These are phyloP conservation scores for Psittacara wagleri DNA, from an alignment of 2,113 vertebrate species.

Conservation along the genomic window DNA sequence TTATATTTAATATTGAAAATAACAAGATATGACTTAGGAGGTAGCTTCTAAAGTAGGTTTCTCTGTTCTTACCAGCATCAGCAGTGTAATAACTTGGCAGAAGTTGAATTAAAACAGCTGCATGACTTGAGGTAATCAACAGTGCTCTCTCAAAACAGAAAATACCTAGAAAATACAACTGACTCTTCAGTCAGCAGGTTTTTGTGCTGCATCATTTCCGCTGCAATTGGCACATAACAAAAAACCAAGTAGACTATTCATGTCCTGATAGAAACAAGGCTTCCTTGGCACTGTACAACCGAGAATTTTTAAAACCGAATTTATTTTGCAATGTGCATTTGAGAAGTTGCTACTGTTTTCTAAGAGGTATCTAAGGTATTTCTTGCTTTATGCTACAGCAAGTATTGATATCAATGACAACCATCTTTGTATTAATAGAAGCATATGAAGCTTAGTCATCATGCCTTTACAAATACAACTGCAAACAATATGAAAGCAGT, in stretches of 20 bases:
- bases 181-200: slow-evolving; percentile 33
- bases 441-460: slow-evolving; percentile 21
- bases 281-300: not conserved
- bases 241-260: not conserved
- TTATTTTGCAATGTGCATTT: not conserved
- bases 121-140: not conserved
- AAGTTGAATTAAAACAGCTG: not conserved
- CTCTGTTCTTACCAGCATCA: not conserved
- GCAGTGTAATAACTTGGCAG: not conserved
- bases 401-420: not conserved
- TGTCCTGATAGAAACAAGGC: not conserved
- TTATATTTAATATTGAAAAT: not conserved
- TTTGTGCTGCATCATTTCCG: slow-evolving; percentile 56
- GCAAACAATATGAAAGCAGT: not conserved
- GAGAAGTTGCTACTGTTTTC: not conserved
- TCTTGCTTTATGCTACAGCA: not conserved
- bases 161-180: slow-evolving; percentile 39
- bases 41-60: not conserved
- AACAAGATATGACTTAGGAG: not conserved
- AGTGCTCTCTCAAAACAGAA: slow-evolving; percentile 22
- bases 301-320: not conserved
- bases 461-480: not conserved
- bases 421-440: slow-evolving; percentile 23
- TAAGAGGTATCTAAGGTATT: not conserved
- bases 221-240: not conserved